phyloP scores from a whole-genome alignment of 2,797 vertebrate genomes.

The Sebastes reedi region DNA sequence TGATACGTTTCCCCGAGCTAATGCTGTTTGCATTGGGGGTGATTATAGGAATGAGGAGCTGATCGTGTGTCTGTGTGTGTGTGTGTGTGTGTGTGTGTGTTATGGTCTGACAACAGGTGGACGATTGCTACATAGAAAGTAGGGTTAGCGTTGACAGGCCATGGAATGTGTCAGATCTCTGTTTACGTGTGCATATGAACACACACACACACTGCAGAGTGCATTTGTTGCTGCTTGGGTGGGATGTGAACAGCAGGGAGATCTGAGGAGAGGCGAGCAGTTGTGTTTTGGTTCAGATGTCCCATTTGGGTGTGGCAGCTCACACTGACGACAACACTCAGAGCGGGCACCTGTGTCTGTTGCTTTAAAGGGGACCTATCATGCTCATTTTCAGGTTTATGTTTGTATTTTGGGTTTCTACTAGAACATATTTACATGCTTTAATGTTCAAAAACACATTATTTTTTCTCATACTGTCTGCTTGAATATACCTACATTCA shows the following conservation, averaged over 20 bases:
- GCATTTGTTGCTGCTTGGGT: constrained; percentile 78
- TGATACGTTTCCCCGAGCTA: not conserved
- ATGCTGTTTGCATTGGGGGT: constrained; percentile 18
- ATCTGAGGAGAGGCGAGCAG: constrained; percentile 67
- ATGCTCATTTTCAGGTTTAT: too few species aligned
- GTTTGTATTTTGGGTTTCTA: too few species aligned
- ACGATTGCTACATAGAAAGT: constrained; percentile 62
- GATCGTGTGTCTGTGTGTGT: not conserved
- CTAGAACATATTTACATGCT: too few species aligned
- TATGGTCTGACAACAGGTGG: constrained; percentile 67
- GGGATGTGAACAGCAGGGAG: constrained; percentile 75
- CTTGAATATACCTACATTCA: fast-evolving
- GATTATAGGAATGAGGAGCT: not conserved
- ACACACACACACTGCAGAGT: constrained; percentile 31
- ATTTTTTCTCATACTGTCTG: too few species aligned
- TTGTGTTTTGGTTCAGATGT: constrained; percentile 72
- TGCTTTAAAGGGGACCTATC: not conserved
- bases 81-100: constrained; percentile 20
- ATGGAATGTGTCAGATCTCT: constrained; percentile 71
- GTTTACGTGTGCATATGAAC: constrained; percentile 62
- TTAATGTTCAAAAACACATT: too few species aligned
- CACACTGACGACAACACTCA: constrained; percentile 48
- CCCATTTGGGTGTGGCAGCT: constrained; percentile 66
- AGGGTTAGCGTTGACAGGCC: constrained; percentile 53
- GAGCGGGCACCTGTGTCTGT: constrained; percentile 53